Conservation (phyloP, 1,140 invertebrate species). For the Apis laboriosa region DNA sequence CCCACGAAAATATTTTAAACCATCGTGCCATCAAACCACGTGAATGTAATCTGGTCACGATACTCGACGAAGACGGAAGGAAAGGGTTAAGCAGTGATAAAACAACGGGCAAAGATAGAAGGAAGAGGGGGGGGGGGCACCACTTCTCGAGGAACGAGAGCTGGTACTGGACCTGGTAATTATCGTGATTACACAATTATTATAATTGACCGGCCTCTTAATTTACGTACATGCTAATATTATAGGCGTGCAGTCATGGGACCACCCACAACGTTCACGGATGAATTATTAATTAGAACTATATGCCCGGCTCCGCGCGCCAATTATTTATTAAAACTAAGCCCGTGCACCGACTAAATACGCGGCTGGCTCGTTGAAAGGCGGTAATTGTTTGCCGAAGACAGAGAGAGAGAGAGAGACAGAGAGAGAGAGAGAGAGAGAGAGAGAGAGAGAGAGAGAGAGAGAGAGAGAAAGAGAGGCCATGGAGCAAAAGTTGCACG, state of each 20-base stretch:
- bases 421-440: too few species aligned
- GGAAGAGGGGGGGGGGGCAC: neutral
- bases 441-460: too few species aligned
- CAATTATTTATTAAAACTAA: conserved; percentile 48
- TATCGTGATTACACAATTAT: conserved; percentile 67
- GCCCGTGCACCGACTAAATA: conserved; percentile 5
- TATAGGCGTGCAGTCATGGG: neutral
- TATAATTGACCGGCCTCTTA: conserved; percentile 61
- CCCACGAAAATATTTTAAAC: neutral
- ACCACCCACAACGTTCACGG: conserved; percentile 52
- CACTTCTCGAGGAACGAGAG: neutral
- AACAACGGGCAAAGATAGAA: neutral
- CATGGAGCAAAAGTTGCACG: neutral
- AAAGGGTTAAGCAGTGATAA: neutral
- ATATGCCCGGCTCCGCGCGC: conserved; percentile 18
- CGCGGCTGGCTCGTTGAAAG: neutral
- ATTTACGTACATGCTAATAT: conserved; percentile 63
- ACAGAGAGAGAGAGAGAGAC: neutral
- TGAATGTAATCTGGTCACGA: neutral
- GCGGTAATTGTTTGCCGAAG: conserved; percentile 10
- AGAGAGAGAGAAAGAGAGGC: neutral
- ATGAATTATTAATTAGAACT: conserved; percentile 71
- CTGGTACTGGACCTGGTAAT: conserved; percentile 22
- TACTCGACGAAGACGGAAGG: neutral
- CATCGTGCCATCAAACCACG: neutral